phyloP scores from a whole-genome alignment of 92 coral and sea anemone genomes.

The Nematostella vectensis region DNA sequence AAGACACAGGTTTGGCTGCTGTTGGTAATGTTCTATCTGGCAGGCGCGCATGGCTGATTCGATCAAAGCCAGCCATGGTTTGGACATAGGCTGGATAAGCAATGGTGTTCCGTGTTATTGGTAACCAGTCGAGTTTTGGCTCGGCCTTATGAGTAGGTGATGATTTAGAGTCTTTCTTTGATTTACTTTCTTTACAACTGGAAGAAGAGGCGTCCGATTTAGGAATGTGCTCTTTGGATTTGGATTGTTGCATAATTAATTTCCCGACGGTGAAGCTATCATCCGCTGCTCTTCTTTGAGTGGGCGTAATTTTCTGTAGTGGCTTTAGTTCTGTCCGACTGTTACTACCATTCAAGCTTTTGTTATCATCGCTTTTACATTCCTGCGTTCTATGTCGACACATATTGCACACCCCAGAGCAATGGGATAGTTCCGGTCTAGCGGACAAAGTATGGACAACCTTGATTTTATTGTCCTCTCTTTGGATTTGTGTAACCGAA shows the following conservation, averaged over 20 bases:
- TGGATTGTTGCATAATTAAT: conserved; percentile 33
- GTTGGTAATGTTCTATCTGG: conserved; percentile 41
- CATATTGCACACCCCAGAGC: conserved; percentile 27
- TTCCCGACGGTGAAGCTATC: conserved; percentile 54
- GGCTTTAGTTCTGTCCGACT: conserved; percentile 52
- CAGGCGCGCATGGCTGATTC: conserved; percentile 22
- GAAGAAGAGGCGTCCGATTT: conserved; percentile 32
- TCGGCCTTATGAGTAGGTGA: conserved; percentile 6
- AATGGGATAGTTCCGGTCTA: conserved; percentile 14
- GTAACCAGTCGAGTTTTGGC: conserved; percentile 80
- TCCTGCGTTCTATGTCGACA: conserved; percentile 48
- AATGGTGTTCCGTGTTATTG: conserved; percentile 78
- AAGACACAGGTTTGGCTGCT: conserved; percentile 38
- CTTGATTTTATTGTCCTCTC: conserved; percentile 46
- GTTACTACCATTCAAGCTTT: conserved; percentile 13
- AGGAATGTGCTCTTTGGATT: conserved; percentile 15
- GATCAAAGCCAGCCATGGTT: conserved; percentile 6
- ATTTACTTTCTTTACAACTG: conserved; percentile 25
- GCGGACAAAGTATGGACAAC: conserved; percentile 43
- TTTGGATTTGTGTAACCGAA: conserved; percentile 38
- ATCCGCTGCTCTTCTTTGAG: conserved; percentile 63
- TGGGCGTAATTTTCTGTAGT: conserved; percentile 65
- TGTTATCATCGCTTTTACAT: conserved; percentile 3
- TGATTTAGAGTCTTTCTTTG: conserved; percentile 15
- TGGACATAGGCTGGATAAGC: conserved; percentile 48